These are phyloP conservation scores for Eulemur macaco DNA, from an alignment of 2,113 vertebrate species.

Conservation along the genomic window DNA sequence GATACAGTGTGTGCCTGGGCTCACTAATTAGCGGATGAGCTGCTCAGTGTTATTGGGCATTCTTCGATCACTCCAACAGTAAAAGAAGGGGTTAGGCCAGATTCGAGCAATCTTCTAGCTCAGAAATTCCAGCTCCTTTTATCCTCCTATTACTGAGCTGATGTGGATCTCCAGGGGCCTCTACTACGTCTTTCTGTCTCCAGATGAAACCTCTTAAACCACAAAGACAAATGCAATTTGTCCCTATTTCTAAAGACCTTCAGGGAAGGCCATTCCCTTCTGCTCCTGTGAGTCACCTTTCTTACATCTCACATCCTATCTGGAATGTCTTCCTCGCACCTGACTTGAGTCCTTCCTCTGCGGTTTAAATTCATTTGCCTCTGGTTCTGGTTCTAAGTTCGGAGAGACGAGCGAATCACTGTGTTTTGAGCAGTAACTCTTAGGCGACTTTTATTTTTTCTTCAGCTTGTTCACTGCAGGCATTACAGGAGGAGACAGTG, in stretches of 20 bases:
- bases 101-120: neutral
- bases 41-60: too few species aligned
- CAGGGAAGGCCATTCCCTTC: neutral
- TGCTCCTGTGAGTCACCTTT: neutral
- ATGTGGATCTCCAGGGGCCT: neutral
- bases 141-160: neutral
- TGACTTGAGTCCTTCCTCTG: slow-evolving; percentile 9
- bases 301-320: slow-evolving; percentile 18
- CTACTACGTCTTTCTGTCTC: slow-evolving; percentile 55
- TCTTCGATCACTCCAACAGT: neutral
- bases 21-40: neutral
- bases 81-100: neutral
- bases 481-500: neutral
- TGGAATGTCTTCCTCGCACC: neutral
- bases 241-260: slow-evolving; percentile 42
- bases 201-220: slow-evolving; percentile 51
- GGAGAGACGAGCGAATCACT: slow-evolving; percentile 39
- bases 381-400: slow-evolving; percentile 10
- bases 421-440: neutral
- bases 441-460: slow-evolving; percentile 8
- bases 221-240: slow-evolving; percentile 56
- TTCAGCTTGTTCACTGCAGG: neutral
- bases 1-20: neutral
- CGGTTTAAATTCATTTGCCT: neutral
- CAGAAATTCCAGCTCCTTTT: slow-evolving; percentile 35